These are phyloP conservation scores for Drosophila santomea DNA, from an alignment of 1,140 invertebrate species.

Conservation along the genomic window DNA sequence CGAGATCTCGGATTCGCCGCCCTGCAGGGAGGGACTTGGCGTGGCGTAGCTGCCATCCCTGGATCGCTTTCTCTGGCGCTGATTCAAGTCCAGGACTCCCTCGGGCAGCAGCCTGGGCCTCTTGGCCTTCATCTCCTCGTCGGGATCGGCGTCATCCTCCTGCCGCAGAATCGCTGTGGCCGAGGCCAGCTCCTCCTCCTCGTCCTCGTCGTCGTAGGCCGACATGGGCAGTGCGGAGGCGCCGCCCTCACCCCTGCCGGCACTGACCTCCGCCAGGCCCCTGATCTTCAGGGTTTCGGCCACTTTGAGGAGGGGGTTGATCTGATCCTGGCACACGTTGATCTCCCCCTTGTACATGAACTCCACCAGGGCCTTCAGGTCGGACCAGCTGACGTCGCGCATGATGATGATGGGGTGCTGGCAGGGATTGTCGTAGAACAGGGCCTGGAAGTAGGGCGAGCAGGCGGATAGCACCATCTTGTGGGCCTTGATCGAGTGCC, in stretches of 20 bases:
- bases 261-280: conserved; percentile 94
- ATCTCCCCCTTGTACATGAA: conserved; percentile 98
- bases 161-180: conserved; percentile 54
- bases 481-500: conserved; percentile 95
- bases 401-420: conserved; percentile 96
- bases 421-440: conserved; percentile 96
- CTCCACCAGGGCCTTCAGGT: conserved; percentile 94
- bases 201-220: conserved; percentile 83
- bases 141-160: conserved; percentile 40
- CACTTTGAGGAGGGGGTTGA: conserved; percentile 93
- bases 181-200: conserved; percentile 68
- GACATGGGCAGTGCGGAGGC: conserved; percentile 78
- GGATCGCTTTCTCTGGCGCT: conserved; percentile 72
- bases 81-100: conserved; percentile 62
- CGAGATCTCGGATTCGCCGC: conserved; percentile 39
- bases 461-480: conserved; percentile 97
- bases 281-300: conserved; percentile 94
- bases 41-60: conserved; percentile 84
- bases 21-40: conserved; percentile 85
- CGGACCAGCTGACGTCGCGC: conserved; percentile 94
- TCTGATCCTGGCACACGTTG: conserved; percentile 95
- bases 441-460: conserved; percentile 95
- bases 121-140: conserved; percentile 74
- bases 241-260: conserved; percentile 64
- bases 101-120: conserved; percentile 55